Percentiles rank a stretch among this genome's conserved stretches.
These are phyloP conservation scores for Dyspetes luteomarginatus DNA, from an alignment of 2,888 invertebrate genomes.

Conservation along the genomic window DNA sequence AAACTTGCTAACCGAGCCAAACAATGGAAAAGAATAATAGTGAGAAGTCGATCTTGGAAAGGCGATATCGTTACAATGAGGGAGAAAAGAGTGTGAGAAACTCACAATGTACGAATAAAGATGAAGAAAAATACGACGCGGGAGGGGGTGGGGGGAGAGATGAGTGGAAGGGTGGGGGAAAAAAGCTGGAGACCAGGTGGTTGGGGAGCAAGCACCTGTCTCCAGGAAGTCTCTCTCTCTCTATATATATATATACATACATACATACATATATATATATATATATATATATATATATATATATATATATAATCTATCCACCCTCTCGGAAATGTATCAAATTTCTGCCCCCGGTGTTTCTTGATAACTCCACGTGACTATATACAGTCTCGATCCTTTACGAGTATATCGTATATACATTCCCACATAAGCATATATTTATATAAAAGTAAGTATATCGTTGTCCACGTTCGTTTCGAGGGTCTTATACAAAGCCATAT, in stretches of 20 bases:
- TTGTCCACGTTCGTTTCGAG: conserved; percentile 4
- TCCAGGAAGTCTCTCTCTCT: conserved; percentile 53
- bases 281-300: too few species aligned
- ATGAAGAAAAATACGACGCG: not conserved
- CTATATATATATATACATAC: too few species aligned
- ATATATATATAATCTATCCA: too few species aligned
- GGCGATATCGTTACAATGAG: conserved; percentile 50
- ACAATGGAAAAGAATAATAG: conserved; percentile 35
- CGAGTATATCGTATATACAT: not conserved
- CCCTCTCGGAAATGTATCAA: conserved; percentile 61
- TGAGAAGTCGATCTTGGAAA: conserved; percentile 48
- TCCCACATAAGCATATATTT: conserved; percentile 6
- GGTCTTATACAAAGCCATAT: conserved; percentile 10
- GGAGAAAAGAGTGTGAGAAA: conserved; percentile 66
- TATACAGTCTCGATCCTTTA: not conserved
- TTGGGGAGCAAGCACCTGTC: conserved; percentile 72
- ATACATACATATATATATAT: too few species aligned
- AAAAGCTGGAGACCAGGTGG: conserved; percentile 69
- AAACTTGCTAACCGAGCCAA: not conserved
- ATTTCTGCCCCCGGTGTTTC: conserved; percentile 20
- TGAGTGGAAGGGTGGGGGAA: not conserved
- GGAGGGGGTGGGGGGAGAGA: not conserved
- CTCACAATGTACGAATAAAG: conserved; percentile 10
- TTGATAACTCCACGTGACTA: conserved; percentile 38
- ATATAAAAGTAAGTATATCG: conserved; percentile 21